Evolutionary conservation across 2,888 invertebrate species (phyloP).

Genomic region (Tillus elongatus): DNA sequence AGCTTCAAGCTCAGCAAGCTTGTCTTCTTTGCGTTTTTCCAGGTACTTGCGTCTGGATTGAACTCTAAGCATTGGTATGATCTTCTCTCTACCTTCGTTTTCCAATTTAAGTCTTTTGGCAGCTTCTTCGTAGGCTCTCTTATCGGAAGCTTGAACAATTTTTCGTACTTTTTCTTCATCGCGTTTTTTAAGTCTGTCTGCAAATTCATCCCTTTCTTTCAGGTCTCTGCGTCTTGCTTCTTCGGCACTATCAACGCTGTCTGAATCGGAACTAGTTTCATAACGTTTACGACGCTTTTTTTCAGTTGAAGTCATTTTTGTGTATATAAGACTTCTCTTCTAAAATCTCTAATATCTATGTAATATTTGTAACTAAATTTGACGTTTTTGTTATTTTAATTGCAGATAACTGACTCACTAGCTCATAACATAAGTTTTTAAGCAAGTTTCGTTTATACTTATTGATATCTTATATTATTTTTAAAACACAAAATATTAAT

Average conservation of each 20-base stretch:
- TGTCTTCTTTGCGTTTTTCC: constrained; percentile 92
- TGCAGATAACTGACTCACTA: too few relatives aligned
- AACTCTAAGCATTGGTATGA: constrained; percentile 79
- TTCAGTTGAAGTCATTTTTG: too few relatives aligned
- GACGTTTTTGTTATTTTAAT: too few relatives aligned
- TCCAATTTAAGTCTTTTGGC: constrained; percentile 84
- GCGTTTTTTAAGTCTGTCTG: constrained; percentile 73
- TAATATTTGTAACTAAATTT: too few relatives aligned
- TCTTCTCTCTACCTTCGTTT: constrained; percentile 73
- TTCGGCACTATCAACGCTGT: constrained; percentile 64
- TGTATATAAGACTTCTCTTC: too few relatives aligned
- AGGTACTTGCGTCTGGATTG: constrained; percentile 91
- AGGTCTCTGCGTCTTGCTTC: constrained; percentile 73
- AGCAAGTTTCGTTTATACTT: too few relatives aligned
- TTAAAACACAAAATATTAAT: too few relatives aligned
- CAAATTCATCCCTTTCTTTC: constrained; percentile 89
- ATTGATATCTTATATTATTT: too few relatives aligned
- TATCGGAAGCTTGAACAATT: constrained; percentile 57
- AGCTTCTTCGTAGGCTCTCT: constrained; percentile 75
- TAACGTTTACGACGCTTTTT: constrained; percentile 41
- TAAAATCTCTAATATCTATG: too few relatives aligned
- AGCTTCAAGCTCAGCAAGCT: constrained; percentile 87
- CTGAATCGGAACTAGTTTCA: constrained; percentile 47
- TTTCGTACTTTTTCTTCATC: constrained; percentile 85
- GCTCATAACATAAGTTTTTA: too few relatives aligned